Evolutionary conservation across 2,113 vertebrate species (phyloP).

Genomic region (Nerophis ophidion): DNA sequence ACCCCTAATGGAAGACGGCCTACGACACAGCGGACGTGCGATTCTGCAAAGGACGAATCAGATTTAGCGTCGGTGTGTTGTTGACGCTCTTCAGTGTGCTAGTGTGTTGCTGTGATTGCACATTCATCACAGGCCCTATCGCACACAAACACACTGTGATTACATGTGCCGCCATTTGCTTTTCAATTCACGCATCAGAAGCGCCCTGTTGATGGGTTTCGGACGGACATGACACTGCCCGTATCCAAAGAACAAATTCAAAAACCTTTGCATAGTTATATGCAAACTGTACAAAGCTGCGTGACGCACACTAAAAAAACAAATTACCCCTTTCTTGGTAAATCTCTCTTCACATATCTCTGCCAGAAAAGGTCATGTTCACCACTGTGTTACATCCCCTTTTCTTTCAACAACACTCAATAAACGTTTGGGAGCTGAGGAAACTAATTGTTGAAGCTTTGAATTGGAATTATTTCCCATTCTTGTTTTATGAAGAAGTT

Average conservation of each 20-base stretch:
- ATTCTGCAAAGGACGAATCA: not conserved
- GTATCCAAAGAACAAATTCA: slow-evolving; percentile 4
- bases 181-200: slow-evolving; percentile 6
- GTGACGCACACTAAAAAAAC: slow-evolving; percentile 21
- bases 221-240: not conserved
- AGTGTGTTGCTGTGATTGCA: not conserved
- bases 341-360: slow-evolving; percentile 54
- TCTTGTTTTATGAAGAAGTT: no score
- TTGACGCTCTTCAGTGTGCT: not conserved
- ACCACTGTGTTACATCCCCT: no score
- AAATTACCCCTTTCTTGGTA: slow-evolving; percentile 58
- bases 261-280: slow-evolving; percentile 6
- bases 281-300: not conserved
- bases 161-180: slow-evolving; percentile 12
- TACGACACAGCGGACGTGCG: no score
- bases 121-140: slow-evolving; percentile 13
- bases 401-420: no score
- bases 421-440: no score
- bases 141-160: slow-evolving; percentile 7
- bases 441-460: no score
- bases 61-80: slow-evolving; percentile 3
- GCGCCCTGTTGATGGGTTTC: not conserved
- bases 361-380: no score
- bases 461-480: no score
- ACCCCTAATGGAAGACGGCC: no score